A percentile compares a stretch with the other conserved stretches of the same genome.
Conservation (phyloP, 2,888 invertebrate species). For the Nudaria mundana region DNA sequence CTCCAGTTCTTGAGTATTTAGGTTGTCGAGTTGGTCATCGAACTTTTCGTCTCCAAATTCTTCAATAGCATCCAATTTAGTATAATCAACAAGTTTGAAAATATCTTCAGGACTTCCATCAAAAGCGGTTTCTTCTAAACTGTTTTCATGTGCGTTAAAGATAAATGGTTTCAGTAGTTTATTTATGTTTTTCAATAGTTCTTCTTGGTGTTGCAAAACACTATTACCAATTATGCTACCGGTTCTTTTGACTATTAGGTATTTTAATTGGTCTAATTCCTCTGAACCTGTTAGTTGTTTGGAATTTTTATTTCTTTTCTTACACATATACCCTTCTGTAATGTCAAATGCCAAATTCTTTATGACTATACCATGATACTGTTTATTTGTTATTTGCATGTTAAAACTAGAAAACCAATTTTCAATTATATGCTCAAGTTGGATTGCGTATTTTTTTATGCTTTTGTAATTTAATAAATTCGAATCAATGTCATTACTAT, state of each 20-base stretch:
- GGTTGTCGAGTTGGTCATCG: too few species aligned
- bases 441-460: conserved; percentile 10
- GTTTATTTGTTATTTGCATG: conserved; percentile 5
- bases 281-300: conserved; percentile 35
- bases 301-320: conserved; percentile 40
- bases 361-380: conserved; percentile 12
- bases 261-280: conserved; percentile 57
- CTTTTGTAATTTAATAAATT: not conserved
- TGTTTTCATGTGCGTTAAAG: not conserved
- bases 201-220: conserved; percentile 39
- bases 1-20: conserved; percentile 9
- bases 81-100: not conserved
- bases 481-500: not conserved
- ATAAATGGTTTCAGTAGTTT: conserved; percentile 37
- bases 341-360: conserved; percentile 57
- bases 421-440: conserved; percentile 13
- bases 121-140: conserved; percentile 2
- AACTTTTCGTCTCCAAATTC: conserved; percentile 14
- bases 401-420: conserved; percentile 18
- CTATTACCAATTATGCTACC: conserved; percentile 45
- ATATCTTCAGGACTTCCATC: conserved; percentile 13
- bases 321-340: conserved; percentile 54
- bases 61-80: conserved; percentile 3
- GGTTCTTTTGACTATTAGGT: conserved; percentile 62
- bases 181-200: conserved; percentile 47